Evolutionary conservation across 2,797 vertebrate species (phyloP).

Genomic region (Dryobates pubescens): DNA sequence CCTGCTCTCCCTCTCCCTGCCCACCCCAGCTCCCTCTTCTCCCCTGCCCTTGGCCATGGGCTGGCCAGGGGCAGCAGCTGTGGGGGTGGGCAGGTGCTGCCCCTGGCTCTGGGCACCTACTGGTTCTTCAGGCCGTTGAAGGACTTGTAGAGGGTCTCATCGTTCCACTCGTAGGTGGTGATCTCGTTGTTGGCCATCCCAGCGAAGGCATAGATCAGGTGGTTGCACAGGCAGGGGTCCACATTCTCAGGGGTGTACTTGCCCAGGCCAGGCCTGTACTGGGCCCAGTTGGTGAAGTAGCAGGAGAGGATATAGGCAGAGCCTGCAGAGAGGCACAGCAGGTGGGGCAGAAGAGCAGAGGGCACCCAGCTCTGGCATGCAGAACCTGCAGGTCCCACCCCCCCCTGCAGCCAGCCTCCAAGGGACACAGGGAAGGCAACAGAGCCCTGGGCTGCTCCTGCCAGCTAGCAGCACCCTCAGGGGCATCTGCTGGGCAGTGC

Average conservation of each 20-base stretch:
- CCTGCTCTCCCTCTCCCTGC: too few relatives aligned
- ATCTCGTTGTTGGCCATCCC: conserved; percentile 80
- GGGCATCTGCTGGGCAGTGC: not conserved
- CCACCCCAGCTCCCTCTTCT: not conserved
- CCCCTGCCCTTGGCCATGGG: too few relatives aligned
- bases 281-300: conserved; percentile 85
- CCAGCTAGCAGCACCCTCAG: too few relatives aligned
- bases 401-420: too few relatives aligned
- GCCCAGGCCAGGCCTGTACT: conserved; percentile 78
- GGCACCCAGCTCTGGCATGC: too few relatives aligned
- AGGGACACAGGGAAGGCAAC: too few relatives aligned
- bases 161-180: conserved; percentile 79
- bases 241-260: conserved; percentile 77
- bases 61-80: not conserved
- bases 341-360: not conserved
- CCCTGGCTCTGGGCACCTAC: conserved; percentile 49
- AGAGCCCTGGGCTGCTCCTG: too few relatives aligned
- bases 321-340: conserved; percentile 55
- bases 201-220: conserved; percentile 83
- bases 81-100: not conserved
- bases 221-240: conserved; percentile 80
- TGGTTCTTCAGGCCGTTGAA: conserved; percentile 82
- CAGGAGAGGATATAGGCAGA: conserved; percentile 81
- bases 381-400: too few relatives aligned
- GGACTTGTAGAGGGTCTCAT: conserved; percentile 77